Base-by-base conservation (phyloP, 2,113 vertebrate species). In the Pollimyrus isidori region DNA sequence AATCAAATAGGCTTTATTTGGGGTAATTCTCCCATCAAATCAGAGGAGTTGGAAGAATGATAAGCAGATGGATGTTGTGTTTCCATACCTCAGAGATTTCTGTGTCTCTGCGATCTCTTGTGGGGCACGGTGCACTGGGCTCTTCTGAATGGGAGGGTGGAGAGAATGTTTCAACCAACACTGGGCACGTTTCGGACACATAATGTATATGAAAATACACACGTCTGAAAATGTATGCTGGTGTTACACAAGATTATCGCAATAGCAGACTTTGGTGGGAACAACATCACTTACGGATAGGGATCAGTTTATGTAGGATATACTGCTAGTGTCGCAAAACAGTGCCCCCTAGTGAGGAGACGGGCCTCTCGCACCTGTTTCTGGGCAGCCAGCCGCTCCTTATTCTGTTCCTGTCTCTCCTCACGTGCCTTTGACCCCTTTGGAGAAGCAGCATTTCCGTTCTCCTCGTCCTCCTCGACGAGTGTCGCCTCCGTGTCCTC, bases 401-500 rank as follows among this genome's bases (percentile, higher is more conserved):
- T 90, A 11, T 90, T 21, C 35, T 11, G 7, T 89, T 58, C 89
- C 84, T 9, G 85, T 50, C 69, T 91, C 90, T 1, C 87, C 69
- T 88, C 87, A 90, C 42, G 7, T 17, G 69, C 62, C 49, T 89
- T 84, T 3, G 87, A 26, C 21, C 42, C 87, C 2, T 52, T 50
- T 48, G 49, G 84, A 30, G 65, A 90, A 39, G 6, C 48, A 4
- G 49, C 56, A 94, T 90, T 92, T 89, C 62, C 23, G n/a, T 90
- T 84, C 13, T 52, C 73, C 42, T 53, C 94, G 90, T 91, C 90
- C 87, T 92, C 93, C 89, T 93, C 93, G 69, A 90, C 86, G 89
- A 92, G 92, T 1, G 62, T 90, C 92, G 94, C 48, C 65, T 45
- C 39, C 89, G 92, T 89, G 93, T 91, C 85, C 5, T 85, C 85